Evolutionary conservation across 2,797 vertebrate genomes (phyloP).

Genomic region (Strix occidentalis): DNA sequence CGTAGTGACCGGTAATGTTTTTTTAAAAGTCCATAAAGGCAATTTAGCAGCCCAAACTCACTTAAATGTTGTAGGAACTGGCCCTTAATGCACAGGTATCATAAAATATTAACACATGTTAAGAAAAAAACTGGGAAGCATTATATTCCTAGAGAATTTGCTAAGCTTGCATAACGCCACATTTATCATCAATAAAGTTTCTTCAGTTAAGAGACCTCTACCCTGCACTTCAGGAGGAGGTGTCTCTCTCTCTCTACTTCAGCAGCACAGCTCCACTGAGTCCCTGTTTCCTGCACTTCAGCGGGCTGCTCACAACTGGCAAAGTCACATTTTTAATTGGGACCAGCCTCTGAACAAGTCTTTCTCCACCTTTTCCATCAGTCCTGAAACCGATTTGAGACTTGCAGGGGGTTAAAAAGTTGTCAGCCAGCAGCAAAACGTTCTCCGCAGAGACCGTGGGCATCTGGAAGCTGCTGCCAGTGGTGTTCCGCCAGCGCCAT

Average conservation of each 20-base stretch:
- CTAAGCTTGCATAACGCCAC: conserved; percentile 16
- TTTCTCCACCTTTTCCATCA: background rate
- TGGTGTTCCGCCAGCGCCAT: background rate
- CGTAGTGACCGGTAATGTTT: background rate
- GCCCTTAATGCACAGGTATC: conserved; percentile 36
- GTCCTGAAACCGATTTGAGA: background rate
- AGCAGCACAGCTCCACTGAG: background rate
- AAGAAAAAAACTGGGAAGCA: conserved; percentile 28
- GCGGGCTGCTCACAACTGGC: background rate
- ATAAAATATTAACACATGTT: conserved; percentile 51
- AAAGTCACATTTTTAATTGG: background rate
- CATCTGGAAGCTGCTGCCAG: background rate
- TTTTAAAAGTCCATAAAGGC: background rate
- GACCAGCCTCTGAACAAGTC: background rate
- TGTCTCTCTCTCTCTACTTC: background rate
- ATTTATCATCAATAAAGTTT: background rate
- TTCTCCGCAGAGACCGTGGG: background rate
- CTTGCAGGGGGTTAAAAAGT: background rate
- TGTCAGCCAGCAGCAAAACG: fast-evolving
- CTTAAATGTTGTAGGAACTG: conserved; percentile 10
- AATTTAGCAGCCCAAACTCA: conserved; percentile 36
- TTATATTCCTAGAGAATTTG: conserved; percentile 47
- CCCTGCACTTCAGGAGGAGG: background rate
- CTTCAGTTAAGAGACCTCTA: background rate
- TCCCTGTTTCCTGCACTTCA: background rate